Conservation (phyloP, 2,888 invertebrate genomes). For the Philopedon plagiatum region DNA sequence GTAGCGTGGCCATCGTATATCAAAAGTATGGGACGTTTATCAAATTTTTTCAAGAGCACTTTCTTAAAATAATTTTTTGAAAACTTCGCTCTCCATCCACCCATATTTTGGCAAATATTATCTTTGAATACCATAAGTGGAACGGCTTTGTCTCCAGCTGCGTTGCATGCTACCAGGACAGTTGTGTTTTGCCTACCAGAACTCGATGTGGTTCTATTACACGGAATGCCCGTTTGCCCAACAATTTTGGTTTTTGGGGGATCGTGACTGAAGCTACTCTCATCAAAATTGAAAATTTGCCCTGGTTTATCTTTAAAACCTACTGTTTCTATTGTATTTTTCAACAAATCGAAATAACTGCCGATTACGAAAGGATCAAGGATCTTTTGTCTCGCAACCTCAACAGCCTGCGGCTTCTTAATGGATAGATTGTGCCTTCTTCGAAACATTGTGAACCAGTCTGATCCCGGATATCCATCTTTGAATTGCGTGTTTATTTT, state of each 20-base stretch:
- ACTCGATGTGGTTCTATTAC: neutral
- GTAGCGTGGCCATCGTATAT: too few relatives aligned
- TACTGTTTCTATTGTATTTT: neutral
- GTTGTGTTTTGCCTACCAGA: neutral
- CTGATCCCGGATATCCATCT: too few relatives aligned
- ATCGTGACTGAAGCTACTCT: neutral
- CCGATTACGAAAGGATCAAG: neutral
- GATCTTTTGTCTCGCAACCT: neutral
- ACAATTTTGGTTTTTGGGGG: neutral
- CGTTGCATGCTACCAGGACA: neutral
- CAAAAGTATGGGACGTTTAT: too few relatives aligned
- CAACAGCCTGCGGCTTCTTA: neutral
- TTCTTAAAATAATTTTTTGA: too few relatives aligned
- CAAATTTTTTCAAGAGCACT: too few relatives aligned
- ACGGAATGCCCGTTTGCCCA: neutral
- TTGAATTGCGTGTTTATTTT: too few relatives aligned
- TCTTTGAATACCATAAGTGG: too few relatives aligned
- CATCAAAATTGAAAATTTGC: neutral
- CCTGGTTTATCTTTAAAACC: neutral
- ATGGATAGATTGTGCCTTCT: too few relatives aligned
- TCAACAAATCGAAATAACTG: neutral
- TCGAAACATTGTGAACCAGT: too few relatives aligned
- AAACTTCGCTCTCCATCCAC: too few relatives aligned
- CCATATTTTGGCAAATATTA: too few relatives aligned
- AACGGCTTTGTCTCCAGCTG: neutral